Evolutionary conservation across 2,888 invertebrate species (phyloP).

Genomic region (Orthosia incerta): DNA sequence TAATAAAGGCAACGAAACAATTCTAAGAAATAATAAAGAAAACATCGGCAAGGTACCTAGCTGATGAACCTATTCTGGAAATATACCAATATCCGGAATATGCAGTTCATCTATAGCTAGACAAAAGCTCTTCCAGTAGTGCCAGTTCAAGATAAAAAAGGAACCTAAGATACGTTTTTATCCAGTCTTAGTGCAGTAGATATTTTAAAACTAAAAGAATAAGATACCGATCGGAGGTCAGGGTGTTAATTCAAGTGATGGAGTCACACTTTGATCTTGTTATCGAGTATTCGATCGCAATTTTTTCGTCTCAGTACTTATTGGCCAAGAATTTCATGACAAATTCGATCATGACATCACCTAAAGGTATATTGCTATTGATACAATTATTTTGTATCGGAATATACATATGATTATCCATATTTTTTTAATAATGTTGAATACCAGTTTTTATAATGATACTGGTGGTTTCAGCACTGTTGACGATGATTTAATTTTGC

Average conservation of each 20-base stretch:
- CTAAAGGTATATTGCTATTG: conserved; percentile 14
- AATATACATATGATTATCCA: not conserved
- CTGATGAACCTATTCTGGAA: not conserved
- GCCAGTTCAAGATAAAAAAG: not conserved
- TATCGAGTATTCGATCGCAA: conserved; percentile 49
- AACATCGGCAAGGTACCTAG: not conserved
- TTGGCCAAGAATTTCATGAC: conserved; percentile 32
- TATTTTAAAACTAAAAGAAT: conserved; percentile 19
- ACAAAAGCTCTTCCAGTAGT: not conserved
- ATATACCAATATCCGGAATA: not conserved
- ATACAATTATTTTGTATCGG: conserved; percentile 42
- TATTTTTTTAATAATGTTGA: not conserved
- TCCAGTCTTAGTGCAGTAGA: conserved; percentile 27
- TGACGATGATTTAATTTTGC: not conserved
- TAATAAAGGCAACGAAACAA: not conserved
- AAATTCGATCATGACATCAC: conserved; percentile 48
- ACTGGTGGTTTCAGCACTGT: not conserved
- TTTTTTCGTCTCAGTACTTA: conserved; percentile 43
- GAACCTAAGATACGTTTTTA: not conserved
- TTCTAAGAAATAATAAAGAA: not conserved
- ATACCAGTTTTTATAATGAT: conserved; percentile 5
- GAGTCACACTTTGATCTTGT: conserved; percentile 48
- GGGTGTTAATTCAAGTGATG: conserved; percentile 51
- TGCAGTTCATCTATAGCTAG: not conserved
- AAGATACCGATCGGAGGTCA: conserved; percentile 44